Base-by-base conservation (phyloP, 2,113 vertebrate species). In the Mugil cephalus region DNA sequence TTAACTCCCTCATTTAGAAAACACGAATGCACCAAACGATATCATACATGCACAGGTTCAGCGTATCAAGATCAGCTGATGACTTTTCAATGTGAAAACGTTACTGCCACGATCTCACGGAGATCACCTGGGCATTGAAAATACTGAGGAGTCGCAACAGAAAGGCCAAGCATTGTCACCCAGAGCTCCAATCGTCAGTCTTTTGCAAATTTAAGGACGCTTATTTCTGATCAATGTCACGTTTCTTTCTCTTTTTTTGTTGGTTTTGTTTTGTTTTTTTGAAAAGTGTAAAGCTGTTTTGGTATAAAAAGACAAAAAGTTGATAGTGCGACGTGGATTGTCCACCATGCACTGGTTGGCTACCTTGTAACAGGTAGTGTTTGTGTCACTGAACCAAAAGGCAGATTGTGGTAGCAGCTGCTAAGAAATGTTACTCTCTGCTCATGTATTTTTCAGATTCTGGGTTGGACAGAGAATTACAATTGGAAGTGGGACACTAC, bases 81-180 rank as follows among this genome's bases (percentile, higher is more conserved):
- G 82, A 87, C 92, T 87, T 93, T 93, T 92, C 92, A 93, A 91
- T 90, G 86, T 93, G 92, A 93, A 93, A 93, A 92, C 66, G 8
- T 72, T 82, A 61, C 75, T 69, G 83, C 85, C 82, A 83, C 88
- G 75, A 93, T 93, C 92, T 93, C 92, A 91, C 46, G 15, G 92
- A 93, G 92, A 93, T 93, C 90, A 93, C 75, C 69, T 35, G 77
- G 74, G 89, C 83, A 78, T 86, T 51, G 24, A 73, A 88, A 87
- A 83, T 84, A 79, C 79, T 61, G 77, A 86, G 79, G 85, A 87
- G 82, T 83, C 76, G 77, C 59, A 52, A 87, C 86, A 91, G 75
- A 89, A 92, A 93, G 87, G 89, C 85, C 89, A 91, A 91, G 89
- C 79, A 73, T 89, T 87, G 88, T 83, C 69, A 74, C 67, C 81